A percentile compares a stretch with the other conserved stretches of the same genome.
phyloP scores from a whole-genome alignment of 1,140 invertebrate genomes.

The Rhopalosiphum maidis region DNA sequence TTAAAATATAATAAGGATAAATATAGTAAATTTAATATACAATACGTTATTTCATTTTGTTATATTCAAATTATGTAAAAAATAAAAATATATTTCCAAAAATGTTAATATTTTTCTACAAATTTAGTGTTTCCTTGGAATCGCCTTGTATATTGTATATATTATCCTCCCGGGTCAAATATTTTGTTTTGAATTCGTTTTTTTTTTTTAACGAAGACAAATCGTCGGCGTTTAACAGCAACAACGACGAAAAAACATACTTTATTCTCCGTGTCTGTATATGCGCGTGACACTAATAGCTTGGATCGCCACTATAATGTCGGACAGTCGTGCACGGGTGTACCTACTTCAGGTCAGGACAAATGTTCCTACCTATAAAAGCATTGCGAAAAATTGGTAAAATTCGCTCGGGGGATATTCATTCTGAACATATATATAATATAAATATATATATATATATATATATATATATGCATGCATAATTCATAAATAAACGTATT shows the following conservation, averaged over 20 bases:
- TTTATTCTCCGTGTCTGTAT: background rate
- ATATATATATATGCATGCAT: background rate
- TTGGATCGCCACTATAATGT: background rate
- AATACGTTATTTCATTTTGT: background rate
- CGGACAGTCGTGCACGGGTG: background rate
- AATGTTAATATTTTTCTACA: background rate
- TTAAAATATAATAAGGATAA: too few relatives aligned
- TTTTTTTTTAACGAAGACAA: constrained; percentile 15
- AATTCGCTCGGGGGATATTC: background rate
- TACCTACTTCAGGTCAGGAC: background rate
- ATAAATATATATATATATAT: background rate
- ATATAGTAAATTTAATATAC: too few relatives aligned
- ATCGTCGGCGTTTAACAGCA: background rate
- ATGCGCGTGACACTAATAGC: background rate
- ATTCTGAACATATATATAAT: background rate
- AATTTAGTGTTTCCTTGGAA: background rate
- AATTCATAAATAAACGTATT: constrained; percentile 4
- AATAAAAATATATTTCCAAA: background rate
- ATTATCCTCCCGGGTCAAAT: background rate
- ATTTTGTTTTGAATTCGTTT: background rate
- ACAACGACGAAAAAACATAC: background rate
- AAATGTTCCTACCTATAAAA: background rate
- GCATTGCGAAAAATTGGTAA: background rate
- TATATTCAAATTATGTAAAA: background rate
- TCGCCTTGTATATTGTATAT: background rate